Evolutionary conservation across 2,797 vertebrate genomes (phyloP).

Genomic region (Phrynocephalus vlangalii): DNA sequence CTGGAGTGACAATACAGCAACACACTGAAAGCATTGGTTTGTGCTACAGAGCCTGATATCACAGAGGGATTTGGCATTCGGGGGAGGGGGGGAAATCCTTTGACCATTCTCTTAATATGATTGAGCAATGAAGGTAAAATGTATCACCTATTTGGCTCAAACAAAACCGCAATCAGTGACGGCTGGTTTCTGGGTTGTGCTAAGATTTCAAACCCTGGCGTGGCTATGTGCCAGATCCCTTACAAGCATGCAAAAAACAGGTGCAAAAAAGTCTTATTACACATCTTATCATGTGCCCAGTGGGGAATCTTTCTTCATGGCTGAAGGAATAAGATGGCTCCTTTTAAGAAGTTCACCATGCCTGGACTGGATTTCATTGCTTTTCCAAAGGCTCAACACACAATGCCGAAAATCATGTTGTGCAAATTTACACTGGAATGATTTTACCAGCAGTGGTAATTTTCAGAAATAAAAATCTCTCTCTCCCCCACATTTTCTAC

Average conservation of each 20-base stretch:
- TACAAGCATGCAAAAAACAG: neutral
- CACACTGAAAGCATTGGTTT: neutral
- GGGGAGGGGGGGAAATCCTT: neutral
- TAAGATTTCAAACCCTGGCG: neutral
- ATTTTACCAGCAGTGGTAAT: neutral
- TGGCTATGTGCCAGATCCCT: neutral
- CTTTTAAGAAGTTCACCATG: neutral
- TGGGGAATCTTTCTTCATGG: neutral
- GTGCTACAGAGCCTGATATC: neutral
- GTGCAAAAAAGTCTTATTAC: neutral
- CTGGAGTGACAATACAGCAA: rapidly evolving
- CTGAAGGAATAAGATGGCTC: neutral
- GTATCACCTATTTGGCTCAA: neutral
- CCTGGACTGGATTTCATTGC: neutral
- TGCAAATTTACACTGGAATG: neutral
- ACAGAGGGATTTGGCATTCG: neutral
- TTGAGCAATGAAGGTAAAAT: neutral
- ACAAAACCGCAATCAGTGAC: neutral
- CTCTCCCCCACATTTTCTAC: neutral
- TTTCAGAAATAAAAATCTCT: neutral
- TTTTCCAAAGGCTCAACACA: neutral
- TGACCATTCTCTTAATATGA: neutral
- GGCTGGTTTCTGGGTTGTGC: neutral
- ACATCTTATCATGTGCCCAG: neutral
- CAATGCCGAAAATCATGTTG: too few species aligned